Evolutionary conservation across 2,888 invertebrate species (phyloP).

Genomic region (Epirrhoe alternata): DNA sequence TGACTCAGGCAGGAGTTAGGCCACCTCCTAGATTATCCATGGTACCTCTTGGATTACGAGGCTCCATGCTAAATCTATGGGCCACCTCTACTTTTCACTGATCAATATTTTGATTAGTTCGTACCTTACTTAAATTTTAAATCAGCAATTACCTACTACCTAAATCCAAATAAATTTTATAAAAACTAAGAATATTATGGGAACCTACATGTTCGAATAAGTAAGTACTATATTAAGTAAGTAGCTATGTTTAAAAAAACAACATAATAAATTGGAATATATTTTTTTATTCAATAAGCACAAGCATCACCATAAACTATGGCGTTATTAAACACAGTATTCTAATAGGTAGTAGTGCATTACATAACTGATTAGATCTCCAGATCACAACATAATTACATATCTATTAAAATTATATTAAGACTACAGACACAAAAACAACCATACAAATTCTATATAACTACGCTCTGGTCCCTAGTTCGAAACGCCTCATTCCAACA

Average conservation of each 20-base stretch:
- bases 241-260: slow-evolving; percentile 42
- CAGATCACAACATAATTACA: slow-evolving; percentile 73
- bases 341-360: slow-evolving; percentile 64
- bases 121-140: too few species aligned
- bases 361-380: slow-evolving; percentile 68
- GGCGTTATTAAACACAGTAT: slow-evolving; percentile 55
- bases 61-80: too few species aligned
- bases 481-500: slow-evolving; percentile 59
- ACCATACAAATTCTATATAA: slow-evolving; percentile 54
- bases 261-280: slow-evolving; percentile 46
- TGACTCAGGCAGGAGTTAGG: too few species aligned
- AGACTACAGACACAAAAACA: slow-evolving; percentile 59
- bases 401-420: slow-evolving; percentile 47
- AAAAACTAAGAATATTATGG: too few species aligned
- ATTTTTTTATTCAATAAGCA: slow-evolving; percentile 69
- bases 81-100: too few species aligned
- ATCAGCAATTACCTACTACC: too few species aligned
- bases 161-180: too few species aligned
- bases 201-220: too few species aligned
- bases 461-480: slow-evolving; percentile 72
- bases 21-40: too few species aligned
- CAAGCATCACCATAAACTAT: slow-evolving; percentile 65
- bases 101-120: too few species aligned
- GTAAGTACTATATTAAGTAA: too few species aligned
- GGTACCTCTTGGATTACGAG: too few species aligned